Evolutionary conservation across 1,140 invertebrate genomes (phyloP).

Genomic region (Eurosta solidaginis): DNA sequence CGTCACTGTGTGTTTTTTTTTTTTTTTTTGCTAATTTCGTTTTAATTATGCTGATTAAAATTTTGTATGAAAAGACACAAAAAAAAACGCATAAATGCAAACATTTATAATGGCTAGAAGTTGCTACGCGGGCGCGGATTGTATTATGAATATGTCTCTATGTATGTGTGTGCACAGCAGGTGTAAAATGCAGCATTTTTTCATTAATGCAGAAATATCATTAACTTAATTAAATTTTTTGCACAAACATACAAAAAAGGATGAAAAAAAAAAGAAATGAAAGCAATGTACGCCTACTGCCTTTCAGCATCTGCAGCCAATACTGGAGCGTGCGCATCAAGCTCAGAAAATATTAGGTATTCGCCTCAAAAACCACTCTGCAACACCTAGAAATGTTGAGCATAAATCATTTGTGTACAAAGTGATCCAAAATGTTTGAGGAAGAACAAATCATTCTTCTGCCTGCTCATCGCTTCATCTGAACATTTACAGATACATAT

Average conservation of each 20-base stretch:
- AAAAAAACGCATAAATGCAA: not conserved
- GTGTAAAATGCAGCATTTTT: conserved; percentile 19
- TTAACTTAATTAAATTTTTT: conserved; percentile 31
- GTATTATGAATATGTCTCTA: no score
- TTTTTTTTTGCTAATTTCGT: conserved; percentile 27
- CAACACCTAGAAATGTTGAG: not conserved
- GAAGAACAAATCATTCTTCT: no score
- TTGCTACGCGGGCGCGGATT: no score
- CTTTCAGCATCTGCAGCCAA: not conserved
- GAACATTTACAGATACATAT: no score
- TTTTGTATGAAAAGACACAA: not conserved
- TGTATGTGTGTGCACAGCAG: not conserved
- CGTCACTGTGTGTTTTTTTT: no score
- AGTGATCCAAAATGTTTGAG: no score
- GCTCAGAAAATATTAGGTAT: no score
- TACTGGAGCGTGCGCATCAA: not conserved
- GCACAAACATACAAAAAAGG: not conserved
- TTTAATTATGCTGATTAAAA: conserved; percentile 28
- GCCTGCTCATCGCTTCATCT: no score
- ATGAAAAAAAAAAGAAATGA: not conserved
- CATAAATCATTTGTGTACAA: no score
- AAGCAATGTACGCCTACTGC: not conserved
- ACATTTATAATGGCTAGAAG: not conserved
- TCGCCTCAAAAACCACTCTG: not conserved
- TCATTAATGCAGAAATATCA: conserved; percentile 24